A percentile compares a stretch with the other conserved stretches of the same genome.
Conservation (phyloP, 2,113 vertebrate genomes). For the Seriola aureovittata region DNA sequence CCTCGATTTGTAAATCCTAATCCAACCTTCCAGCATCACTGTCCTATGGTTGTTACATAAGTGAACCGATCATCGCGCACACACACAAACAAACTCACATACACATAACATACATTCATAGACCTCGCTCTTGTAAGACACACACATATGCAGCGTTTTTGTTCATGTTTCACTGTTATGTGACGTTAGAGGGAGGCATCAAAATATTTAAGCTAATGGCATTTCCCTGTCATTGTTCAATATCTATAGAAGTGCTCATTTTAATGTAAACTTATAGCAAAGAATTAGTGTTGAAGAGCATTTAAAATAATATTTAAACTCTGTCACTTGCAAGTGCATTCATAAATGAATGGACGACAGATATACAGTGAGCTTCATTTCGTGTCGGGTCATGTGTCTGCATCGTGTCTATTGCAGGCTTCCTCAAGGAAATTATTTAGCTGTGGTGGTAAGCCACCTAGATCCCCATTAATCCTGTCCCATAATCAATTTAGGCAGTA, state of each 20-base stretch:
- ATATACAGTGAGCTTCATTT: not conserved
- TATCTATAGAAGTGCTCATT: not conserved
- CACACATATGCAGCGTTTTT: constrained; percentile 17
- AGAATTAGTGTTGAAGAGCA: not conserved
- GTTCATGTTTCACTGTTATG: constrained; percentile 1
- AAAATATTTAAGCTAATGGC: not conserved
- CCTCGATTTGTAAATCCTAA: constrained; percentile 48
- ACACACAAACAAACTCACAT: not conserved
- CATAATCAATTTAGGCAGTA: not conserved
- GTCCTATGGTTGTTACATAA: constrained; percentile 64
- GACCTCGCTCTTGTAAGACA: constrained; percentile 3
- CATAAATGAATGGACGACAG: not conserved
- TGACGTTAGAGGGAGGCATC: not conserved
- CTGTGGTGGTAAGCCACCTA: not conserved
- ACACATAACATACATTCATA: constrained; percentile 26
- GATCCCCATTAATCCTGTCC: not conserved
- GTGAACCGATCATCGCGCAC: constrained; percentile 45
- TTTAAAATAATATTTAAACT: not conserved
- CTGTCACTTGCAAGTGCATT: not conserved
- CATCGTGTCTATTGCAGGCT: not conserved
- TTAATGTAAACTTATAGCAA: not conserved
- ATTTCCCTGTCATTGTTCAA: not conserved
- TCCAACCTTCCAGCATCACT: constrained; percentile 51
- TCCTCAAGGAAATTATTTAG: not conserved
- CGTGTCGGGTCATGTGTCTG: not conserved